A percentile compares a stretch with the other conserved stretches of the same genome.
Evolutionary conservation across 35 echinoderm and acorn worm genomes (phyloP).

Genomic region (Amphiura filiformis): DNA sequence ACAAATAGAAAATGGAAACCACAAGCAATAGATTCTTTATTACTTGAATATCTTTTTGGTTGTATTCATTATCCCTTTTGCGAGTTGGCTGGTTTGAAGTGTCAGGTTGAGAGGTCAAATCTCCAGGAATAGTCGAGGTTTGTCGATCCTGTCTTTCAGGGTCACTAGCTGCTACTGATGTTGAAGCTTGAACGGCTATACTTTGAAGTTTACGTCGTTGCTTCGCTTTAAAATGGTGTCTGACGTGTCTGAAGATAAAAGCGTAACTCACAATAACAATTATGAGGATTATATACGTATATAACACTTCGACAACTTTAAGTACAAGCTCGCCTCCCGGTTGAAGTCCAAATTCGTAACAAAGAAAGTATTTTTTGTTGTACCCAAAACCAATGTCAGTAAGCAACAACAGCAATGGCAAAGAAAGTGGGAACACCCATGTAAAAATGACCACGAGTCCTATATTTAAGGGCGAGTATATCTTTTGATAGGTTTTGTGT

Average conservation of each 20-base stretch:
- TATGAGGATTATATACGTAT: background rate
- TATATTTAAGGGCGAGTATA: background rate
- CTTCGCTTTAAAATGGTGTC: background rate
- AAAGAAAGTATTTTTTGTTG: background rate
- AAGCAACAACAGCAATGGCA: background rate
- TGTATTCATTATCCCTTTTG: background rate
- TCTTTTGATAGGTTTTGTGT: background rate
- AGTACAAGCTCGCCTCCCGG: background rate
- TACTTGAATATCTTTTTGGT: background rate
- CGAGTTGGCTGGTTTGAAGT: too few relatives aligned
- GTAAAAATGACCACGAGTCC: background rate
- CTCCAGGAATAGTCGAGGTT: background rate
- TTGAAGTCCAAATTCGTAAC: background rate
- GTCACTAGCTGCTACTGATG: too few relatives aligned
- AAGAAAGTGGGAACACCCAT: background rate
- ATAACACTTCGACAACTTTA: background rate
- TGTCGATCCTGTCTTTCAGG: too few relatives aligned
- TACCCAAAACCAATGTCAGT: background rate
- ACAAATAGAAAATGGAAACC: background rate
- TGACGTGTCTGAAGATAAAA: background rate
- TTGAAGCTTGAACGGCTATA: background rate
- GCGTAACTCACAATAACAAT: background rate
- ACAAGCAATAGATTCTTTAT: background rate
- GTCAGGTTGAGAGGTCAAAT: conserved; percentile 19
- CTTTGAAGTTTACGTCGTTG: background rate